phyloP scores from a whole-genome alignment of 2,888 invertebrate species.

The Sphaerophoria taeniata region DNA sequence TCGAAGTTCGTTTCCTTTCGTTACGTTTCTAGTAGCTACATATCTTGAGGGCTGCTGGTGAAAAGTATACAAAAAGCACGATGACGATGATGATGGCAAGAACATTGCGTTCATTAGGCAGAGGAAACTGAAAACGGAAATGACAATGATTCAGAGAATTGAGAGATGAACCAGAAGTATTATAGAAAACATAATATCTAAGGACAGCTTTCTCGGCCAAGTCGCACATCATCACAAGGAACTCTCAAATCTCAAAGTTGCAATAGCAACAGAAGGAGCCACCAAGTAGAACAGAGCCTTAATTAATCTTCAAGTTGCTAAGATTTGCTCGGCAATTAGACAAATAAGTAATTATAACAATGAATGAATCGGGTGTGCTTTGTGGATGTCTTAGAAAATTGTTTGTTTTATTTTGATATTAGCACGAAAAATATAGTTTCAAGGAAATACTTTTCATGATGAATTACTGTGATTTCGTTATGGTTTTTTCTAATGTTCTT shows the following conservation, averaged over 20 bases:
- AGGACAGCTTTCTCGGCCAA: background rate
- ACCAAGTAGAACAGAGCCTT: slow-evolving; percentile 44
- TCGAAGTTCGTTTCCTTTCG: background rate
- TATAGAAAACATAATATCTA: background rate
- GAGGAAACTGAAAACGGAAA: slow-evolving; percentile 72
- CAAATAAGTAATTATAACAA: slow-evolving; percentile 74
- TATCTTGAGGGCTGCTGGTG: slow-evolving; percentile 56
- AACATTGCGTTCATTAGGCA: slow-evolving; percentile 74
- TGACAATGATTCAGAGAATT: slow-evolving; percentile 68
- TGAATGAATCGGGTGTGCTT: slow-evolving; percentile 52
- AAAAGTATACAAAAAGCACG: slow-evolving; percentile 58
- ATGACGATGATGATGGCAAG: slow-evolving; percentile 58
- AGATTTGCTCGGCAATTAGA: slow-evolving; percentile 73
- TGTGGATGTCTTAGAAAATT: slow-evolving; percentile 50
- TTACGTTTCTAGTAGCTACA: slow-evolving; percentile 58
- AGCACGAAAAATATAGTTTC: no score
- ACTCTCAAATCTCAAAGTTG: background rate
- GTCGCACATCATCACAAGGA: background rate
- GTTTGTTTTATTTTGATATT: background rate
- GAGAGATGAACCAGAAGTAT: slow-evolving; percentile 59
- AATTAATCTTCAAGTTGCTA: slow-evolving; percentile 73
- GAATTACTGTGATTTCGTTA: no score
- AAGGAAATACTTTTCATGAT: no score
- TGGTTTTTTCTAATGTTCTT: no score
- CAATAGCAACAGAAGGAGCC: slow-evolving; percentile 4